Conservation (phyloP, 2,888 invertebrate genomes). For the Watsonalla cultraria region DNA sequence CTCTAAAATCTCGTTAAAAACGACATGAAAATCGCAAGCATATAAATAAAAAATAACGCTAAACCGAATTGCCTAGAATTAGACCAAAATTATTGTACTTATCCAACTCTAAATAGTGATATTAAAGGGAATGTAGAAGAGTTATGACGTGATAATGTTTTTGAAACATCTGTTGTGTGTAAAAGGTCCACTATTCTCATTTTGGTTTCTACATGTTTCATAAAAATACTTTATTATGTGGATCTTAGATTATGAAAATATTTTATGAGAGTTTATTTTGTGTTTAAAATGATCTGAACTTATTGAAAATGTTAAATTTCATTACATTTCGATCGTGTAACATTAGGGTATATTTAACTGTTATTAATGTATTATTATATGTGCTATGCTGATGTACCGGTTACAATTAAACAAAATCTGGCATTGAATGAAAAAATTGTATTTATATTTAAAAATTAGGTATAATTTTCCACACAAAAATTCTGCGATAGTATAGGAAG, state of each 20-base stretch:
- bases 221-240: slow-evolving; percentile 15
- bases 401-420: background rate
- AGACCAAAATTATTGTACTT: slow-evolving; percentile 72
- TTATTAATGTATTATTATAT: background rate
- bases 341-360: background rate
- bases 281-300: slow-evolving; percentile 29
- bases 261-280: slow-evolving; percentile 50
- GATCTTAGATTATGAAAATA: slow-evolving; percentile 30
- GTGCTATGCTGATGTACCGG: background rate
- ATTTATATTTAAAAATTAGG: background rate
- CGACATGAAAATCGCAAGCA: slow-evolving; percentile 5
- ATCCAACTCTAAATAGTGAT: slow-evolving; percentile 60
- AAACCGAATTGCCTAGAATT: slow-evolving; percentile 70
- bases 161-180: slow-evolving; percentile 41
- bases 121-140: slow-evolving; percentile 60
- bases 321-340: slow-evolving; percentile 18
- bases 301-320: slow-evolving; percentile 18
- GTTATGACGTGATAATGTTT: slow-evolving; percentile 33
- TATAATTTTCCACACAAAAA: too few relatives aligned
- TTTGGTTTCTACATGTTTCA: slow-evolving; percentile 10
- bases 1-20: background rate
- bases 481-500: too few relatives aligned
- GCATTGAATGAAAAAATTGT: background rate
- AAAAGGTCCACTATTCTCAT: slow-evolving; percentile 31
- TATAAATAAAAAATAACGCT: slow-evolving; percentile 23